phyloP scores from a whole-genome alignment of 1,140 invertebrate species.

The Drosophila ercepeae region DNA sequence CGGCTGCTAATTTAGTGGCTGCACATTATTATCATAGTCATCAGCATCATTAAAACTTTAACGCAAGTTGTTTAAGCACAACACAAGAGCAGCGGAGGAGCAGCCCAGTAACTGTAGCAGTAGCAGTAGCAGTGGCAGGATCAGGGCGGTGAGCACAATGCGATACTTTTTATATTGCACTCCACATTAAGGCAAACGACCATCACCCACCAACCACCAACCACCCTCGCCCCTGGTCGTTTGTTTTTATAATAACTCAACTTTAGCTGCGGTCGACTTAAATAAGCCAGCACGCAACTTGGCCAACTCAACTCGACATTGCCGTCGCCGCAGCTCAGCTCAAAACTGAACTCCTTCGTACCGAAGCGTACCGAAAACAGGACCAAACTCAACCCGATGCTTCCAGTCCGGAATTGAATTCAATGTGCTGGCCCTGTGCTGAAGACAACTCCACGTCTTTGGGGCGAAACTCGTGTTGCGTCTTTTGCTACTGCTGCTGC shows the following conservation, averaged over 20 bases:
- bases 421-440: slow-evolving; percentile 50
- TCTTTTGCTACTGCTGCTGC: slow-evolving; percentile 14
- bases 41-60: slow-evolving; percentile 80
- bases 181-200: slow-evolving; percentile 73
- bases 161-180: slow-evolving; percentile 80
- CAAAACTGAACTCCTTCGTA: slow-evolving; percentile 4
- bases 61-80: slow-evolving; percentile 71
- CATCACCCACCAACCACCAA: slow-evolving; percentile 1
- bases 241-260: slow-evolving; percentile 76
- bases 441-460: slow-evolving; percentile 7
- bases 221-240: slow-evolving; percentile 31
- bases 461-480: neutral
- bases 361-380: slow-evolving; percentile 1
- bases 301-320: slow-evolving; percentile 62
- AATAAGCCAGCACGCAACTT: slow-evolving; percentile 80
- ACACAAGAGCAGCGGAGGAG: slow-evolving; percentile 34
- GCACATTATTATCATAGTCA: slow-evolving; percentile 81
- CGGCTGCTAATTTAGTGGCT: slow-evolving; percentile 75
- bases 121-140: slow-evolving; percentile 11
- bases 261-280: slow-evolving; percentile 77
- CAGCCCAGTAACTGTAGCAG: neutral
- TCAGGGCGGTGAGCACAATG: slow-evolving; percentile 42
- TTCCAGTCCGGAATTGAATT: slow-evolving; percentile 64
- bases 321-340: slow-evolving; percentile 36
- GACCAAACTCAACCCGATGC: slow-evolving; percentile 19